Percentiles rank a stretch among this genome's conserved stretches.
phyloP scores from a whole-genome alignment of 92 coral and sea anemone genomes.

The Palythoa grandiflora region DNA sequence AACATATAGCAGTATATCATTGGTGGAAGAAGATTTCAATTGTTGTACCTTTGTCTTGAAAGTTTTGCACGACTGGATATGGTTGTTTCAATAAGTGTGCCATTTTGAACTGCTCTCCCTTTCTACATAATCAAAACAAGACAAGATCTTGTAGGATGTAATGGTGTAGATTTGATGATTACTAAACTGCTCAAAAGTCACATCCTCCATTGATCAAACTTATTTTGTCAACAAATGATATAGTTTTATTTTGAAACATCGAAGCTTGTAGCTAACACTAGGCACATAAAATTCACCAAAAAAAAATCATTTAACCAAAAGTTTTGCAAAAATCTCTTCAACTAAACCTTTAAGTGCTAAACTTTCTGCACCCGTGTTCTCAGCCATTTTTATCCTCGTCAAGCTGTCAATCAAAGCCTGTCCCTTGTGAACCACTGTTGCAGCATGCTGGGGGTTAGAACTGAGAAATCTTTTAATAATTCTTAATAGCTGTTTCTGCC shows the following conservation, averaged over 20 bases:
- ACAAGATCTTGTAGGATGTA: too few relatives aligned
- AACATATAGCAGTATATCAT: too few relatives aligned
- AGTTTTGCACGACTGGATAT: too few relatives aligned
- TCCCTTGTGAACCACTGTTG: conserved; percentile 48
- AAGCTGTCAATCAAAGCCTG: conserved; percentile 64
- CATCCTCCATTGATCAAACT: too few relatives aligned
- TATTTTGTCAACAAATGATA: too few relatives aligned
- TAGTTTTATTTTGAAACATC: background rate
- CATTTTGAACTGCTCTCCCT: too few relatives aligned
- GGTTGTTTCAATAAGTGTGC: too few relatives aligned
- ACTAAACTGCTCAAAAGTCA: too few relatives aligned
- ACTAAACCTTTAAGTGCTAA: conserved; percentile 64
- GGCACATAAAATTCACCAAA: background rate
- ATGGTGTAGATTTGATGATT: too few relatives aligned
- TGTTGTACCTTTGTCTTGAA: too few relatives aligned
- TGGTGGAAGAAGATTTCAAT: too few relatives aligned
- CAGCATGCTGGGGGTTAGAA: conserved; percentile 70
- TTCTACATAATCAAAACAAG: too few relatives aligned
- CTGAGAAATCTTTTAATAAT: conserved; percentile 90
- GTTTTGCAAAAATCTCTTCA: conserved; percentile 70
- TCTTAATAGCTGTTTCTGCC: conserved; percentile 88
- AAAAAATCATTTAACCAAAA: conserved; percentile 33
- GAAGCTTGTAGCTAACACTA: background rate
- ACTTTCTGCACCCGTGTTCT: conserved; percentile 59
- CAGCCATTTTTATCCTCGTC: conserved; percentile 23